Conservation (phyloP, 2,888 invertebrate species). For the Eupithecia abbreviata region DNA sequence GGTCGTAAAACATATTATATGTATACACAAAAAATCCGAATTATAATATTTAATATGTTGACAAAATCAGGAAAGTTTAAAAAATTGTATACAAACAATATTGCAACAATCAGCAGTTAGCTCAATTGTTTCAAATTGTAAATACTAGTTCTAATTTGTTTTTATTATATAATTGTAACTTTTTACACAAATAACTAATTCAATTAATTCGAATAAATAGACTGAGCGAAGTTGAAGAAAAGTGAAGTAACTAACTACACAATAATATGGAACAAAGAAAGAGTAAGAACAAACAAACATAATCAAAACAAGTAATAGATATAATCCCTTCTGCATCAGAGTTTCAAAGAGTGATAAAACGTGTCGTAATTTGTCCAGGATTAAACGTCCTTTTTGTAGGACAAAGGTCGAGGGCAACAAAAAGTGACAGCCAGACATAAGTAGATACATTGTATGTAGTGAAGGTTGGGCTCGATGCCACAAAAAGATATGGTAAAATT, state of each 20-base stretch:
- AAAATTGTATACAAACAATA: no score
- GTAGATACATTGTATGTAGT: conserved; percentile 15
- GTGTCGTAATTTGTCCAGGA: conserved; percentile 27
- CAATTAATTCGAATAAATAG: not conserved
- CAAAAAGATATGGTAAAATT: not conserved
- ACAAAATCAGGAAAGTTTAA: no score
- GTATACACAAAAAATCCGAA: no score
- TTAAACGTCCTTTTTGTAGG: conserved; percentile 34
- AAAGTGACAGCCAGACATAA: conserved; percentile 41
- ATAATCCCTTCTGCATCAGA: not conserved
- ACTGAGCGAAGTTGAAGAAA: not conserved
- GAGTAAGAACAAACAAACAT: not conserved
- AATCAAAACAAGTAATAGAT: not conserved
- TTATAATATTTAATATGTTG: no score
- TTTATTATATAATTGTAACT: no score
- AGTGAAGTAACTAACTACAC: not conserved
- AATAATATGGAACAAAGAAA: not conserved
- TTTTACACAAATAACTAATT: no score
- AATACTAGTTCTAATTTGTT: no score
- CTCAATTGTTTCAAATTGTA: no score
- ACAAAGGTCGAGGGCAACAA: conserved; percentile 38
- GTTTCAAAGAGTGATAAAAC: conserved; percentile 12
- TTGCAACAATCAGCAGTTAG: no score
- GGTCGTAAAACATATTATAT: no score
- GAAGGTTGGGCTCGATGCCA: not conserved